These are phyloP conservation scores for Tragelaphus scriptus DNA, from an alignment of 2,113 vertebrate species.

Conservation along the genomic window DNA sequence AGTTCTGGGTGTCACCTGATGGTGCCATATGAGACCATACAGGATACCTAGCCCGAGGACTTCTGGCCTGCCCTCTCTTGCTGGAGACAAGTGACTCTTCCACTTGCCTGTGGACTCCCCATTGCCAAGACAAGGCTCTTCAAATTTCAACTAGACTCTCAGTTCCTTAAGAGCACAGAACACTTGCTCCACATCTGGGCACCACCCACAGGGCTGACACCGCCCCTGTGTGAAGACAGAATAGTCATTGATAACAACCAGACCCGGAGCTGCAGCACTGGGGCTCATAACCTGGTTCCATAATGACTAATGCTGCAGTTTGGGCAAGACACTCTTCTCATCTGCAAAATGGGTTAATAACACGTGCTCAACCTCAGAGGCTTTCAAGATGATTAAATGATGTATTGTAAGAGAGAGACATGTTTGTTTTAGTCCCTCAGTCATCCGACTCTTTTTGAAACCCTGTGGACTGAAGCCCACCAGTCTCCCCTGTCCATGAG, in stretches of 20 bases:
- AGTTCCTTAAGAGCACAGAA: neutral
- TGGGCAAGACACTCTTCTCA: neutral
- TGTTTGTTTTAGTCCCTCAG: neutral
- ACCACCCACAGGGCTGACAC: neutral
- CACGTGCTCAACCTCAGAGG: neutral
- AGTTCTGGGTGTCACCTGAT: conserved; percentile 33
- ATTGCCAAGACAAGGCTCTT: neutral
- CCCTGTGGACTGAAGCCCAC: neutral
- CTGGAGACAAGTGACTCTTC: neutral
- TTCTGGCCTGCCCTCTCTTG: neutral
- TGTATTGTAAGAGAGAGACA: neutral
- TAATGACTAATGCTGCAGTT: neutral
- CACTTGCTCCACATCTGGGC: neutral
- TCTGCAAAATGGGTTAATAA: neutral
- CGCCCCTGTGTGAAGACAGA: neutral
- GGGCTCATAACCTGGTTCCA: neutral
- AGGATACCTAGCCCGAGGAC: neutral
- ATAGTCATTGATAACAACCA: neutral
- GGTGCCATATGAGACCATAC: neutral
- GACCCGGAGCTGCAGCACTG: neutral
- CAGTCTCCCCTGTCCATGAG: neutral
- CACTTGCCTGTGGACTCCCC: neutral
- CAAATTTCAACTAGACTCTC: neutral
- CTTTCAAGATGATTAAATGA: neutral
- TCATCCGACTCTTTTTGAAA: neutral